Conservation (phyloP, 2,113 vertebrate genomes). For the Plotosus lineatus region DNA sequence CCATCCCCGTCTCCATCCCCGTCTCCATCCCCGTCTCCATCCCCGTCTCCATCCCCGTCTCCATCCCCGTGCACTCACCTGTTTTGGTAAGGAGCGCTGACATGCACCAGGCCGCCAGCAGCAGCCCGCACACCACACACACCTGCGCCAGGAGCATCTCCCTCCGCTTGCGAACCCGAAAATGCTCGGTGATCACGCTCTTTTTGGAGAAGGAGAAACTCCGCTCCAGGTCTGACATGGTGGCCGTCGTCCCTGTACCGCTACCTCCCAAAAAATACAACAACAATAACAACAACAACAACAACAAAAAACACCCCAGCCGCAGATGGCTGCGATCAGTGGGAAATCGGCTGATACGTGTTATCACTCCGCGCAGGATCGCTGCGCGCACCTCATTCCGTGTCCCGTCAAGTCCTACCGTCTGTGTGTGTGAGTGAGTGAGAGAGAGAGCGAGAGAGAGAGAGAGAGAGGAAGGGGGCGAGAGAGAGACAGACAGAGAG, state of each 20-base stretch:
- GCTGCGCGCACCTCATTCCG: conserved; percentile 49
- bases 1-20: no score
- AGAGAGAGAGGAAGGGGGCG: background rate
- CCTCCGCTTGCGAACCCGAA: conserved; percentile 80
- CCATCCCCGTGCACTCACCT: conserved; percentile 70
- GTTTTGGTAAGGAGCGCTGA: conserved; percentile 70
- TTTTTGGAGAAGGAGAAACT: conserved; percentile 50
- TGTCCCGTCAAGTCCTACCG: conserved; percentile 2
- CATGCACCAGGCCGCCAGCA: conserved; percentile 77
- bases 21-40: no score
- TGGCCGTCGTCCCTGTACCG: conserved; percentile 1
- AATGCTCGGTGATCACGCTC: conserved; percentile 59
- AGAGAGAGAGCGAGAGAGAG: conserved; percentile 20
- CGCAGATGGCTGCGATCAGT: conserved; percentile 33
- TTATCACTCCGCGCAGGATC: conserved; percentile 40
- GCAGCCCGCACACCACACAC: conserved; percentile 77
- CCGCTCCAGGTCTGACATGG: conserved; percentile 42
- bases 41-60: no score
- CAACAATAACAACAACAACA: no score
- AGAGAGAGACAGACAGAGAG: no score
- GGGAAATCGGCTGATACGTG: conserved; percentile 22
- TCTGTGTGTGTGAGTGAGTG: background rate
- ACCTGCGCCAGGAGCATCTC: conserved; percentile 81
- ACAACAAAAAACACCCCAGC: no score
- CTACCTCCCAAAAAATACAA: background rate